Evolutionary conservation across 2,888 invertebrate genomes (phyloP).

Genomic region (Drosophila merina): DNA sequence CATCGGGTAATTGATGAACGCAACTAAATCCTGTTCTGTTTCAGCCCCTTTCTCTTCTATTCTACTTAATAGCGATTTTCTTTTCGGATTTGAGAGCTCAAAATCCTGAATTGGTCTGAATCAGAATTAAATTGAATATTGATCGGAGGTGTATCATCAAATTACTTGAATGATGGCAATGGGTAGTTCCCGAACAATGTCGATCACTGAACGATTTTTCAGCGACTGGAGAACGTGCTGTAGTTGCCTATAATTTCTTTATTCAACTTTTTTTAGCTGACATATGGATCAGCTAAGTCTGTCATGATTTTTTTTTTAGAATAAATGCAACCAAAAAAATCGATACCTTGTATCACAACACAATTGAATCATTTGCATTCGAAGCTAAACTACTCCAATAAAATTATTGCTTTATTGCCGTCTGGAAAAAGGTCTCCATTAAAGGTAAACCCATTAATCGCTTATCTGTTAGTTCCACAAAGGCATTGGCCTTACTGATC

Average conservation of each 20-base stretch:
- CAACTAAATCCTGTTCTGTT: not conserved
- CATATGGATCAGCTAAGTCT: not conserved
- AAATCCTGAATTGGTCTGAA: conserved; percentile 15
- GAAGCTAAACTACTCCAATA: not conserved
- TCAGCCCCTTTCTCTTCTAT: not conserved
- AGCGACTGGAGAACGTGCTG: not conserved
- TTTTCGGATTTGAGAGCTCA: not conserved
- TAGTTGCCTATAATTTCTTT: not conserved
- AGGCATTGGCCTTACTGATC: conserved; percentile 3
- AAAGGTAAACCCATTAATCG: conserved; percentile 11
- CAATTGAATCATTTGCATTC: conserved; percentile 1
- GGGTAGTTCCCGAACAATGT: not conserved
- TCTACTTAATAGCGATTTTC: no score
- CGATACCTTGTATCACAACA: not conserved
- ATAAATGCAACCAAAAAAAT: not conserved
- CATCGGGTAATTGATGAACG: conserved; percentile 18
- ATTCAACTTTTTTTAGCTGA: not conserved
- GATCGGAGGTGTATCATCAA: conserved; percentile 2
- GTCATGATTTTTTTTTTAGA: not conserved
- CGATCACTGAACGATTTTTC: not conserved
- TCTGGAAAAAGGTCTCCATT: conserved; percentile 5
- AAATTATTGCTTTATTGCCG: not conserved
- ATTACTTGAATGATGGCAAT: conserved; percentile 3
- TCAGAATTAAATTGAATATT: conserved; percentile 8
- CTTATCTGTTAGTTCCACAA: conserved; percentile 8